Base-by-base conservation (phyloP, 2,797 vertebrate species). In the Geotrypetes seraphini region DNA sequence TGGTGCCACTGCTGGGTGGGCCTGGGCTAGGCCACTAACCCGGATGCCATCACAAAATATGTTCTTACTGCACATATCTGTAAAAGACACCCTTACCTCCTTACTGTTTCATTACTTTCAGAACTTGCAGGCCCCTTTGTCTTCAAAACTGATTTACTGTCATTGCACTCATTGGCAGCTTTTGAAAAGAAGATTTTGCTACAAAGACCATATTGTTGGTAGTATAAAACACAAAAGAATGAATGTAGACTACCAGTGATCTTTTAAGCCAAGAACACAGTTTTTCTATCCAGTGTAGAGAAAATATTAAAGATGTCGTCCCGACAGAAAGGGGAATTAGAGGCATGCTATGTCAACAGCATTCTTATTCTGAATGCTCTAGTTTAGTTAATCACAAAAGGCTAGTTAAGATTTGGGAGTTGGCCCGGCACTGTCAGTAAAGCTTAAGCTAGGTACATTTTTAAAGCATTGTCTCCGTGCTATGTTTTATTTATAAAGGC, bases 221-320 rank as follows among this genome's bases (percentile, higher is more conserved):
- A 27, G 33, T 45, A 14, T 36, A 17, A 43, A 52, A 45, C 38
- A 23, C 28, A 39, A 57, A 31, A 35, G 18, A n/a, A 37, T 18
- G 27, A 50, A 31, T 2, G 2, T 28, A 22, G 23, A 27, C 42
- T 12, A 25, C 39, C 28, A 45, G 28, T 28, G 33, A 32, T 32
- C 28, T 17, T 21, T 36, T 23, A 26, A 26, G 33, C 14, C 27
- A 18, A 47, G 12, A 32, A 25, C 31, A n/a, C 11, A 27, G 19
- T 15, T 22, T 33, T 32, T 22, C 16, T 25, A 4, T n/a, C 13
- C 10, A 17, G 31, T 20, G 26, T 14, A 28, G 35, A 37, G 25
- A 20, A 13, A 12, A 15, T 21, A 25, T 38, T 14, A 14, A n/a
- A 14, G 12, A 17, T 40, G 22, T 25, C 23, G 34, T 54, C 23